A percentile compares a stretch with the other conserved stretches of the same genome.
Evolutionary conservation across 2,797 vertebrate species (phyloP).

Genomic region (Acanthurus tractus): DNA sequence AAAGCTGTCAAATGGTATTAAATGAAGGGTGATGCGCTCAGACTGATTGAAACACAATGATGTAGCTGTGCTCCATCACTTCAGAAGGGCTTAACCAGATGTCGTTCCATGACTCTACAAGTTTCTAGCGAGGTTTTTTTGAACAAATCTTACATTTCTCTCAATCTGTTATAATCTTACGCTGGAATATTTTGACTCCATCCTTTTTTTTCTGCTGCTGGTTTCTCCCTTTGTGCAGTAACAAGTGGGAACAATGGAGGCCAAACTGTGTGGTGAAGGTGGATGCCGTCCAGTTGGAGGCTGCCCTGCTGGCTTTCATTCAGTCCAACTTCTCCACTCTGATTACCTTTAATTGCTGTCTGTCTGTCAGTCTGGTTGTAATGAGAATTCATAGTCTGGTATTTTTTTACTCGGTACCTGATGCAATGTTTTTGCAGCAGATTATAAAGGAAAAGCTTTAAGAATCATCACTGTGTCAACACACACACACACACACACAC

Average conservation of each 20-base stretch:
- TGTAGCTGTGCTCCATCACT: neutral
- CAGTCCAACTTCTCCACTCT: conserved; percentile 26
- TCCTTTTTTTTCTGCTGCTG: conserved; percentile 12
- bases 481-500: no score
- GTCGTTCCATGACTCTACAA: no score
- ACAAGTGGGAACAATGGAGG: conserved; percentile 31
- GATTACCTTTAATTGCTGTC: conserved; percentile 33
- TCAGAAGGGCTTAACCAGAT: neutral
- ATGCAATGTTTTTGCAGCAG: no score
- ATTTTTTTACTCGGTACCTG: no score
- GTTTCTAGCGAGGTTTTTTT: no score
- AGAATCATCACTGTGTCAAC: no score
- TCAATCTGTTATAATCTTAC: no score
- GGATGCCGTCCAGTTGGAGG: conserved; percentile 50
- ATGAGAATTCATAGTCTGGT: conserved; percentile 8
- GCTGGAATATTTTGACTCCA: neutral
- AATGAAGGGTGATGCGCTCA: neutral
- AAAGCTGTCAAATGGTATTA: neutral
- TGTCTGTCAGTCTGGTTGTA: conserved; percentile 4
- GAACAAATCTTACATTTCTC: no score
- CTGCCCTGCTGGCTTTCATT: conserved; percentile 25
- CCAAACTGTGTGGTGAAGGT: conserved; percentile 27
- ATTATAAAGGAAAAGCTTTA: no score
- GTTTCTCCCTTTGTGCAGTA: conserved; percentile 8
- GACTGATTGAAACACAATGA: neutral